These are phyloP conservation scores for Lutjanus erythropterus DNA, from an alignment of 2,113 vertebrate species.

Conservation along the genomic window DNA sequence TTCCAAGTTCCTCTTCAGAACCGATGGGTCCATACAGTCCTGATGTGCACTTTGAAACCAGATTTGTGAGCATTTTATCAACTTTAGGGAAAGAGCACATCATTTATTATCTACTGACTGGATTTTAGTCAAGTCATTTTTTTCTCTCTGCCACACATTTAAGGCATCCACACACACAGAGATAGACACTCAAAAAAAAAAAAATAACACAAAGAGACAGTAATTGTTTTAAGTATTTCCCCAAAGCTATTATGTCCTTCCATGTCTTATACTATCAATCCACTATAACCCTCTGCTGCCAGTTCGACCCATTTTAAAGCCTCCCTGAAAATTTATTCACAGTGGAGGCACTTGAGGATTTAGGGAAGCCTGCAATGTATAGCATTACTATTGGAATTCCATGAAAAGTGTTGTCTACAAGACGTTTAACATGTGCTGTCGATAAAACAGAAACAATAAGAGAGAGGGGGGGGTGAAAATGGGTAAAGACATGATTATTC, in stretches of 20 bases:
- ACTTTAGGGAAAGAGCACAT: slow-evolving; percentile 20
- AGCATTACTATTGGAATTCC: slow-evolving; percentile 22
- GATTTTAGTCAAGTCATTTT: neutral
- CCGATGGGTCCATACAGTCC: slow-evolving; percentile 27
- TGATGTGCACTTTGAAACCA: slow-evolving; percentile 43
- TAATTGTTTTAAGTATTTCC: slow-evolving; percentile 45
- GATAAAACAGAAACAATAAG: slow-evolving; percentile 21
- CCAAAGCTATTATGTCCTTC: slow-evolving; percentile 14
- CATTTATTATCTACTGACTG: slow-evolving; percentile 24
- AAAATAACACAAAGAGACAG: neutral
- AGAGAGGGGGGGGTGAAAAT: neutral
- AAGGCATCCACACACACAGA: slow-evolving; percentile 4
- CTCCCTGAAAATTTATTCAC: slow-evolving; percentile 25
- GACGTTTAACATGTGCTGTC: slow-evolving; percentile 20
- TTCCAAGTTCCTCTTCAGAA: slow-evolving; percentile 54
- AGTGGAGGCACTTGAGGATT: slow-evolving; percentile 32
- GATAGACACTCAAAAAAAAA: slow-evolving; percentile 18
- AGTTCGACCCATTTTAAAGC: slow-evolving; percentile 44
- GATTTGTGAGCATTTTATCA: slow-evolving; percentile 36
- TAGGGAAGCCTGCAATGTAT: slow-evolving; percentile 26
- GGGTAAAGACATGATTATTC: neutral
- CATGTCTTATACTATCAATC: slow-evolving; percentile 21
- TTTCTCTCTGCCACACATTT: neutral
- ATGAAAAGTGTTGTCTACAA: slow-evolving; percentile 27
- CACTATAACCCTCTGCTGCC: slow-evolving; percentile 35